A percentile compares a stretch with the other conserved stretches of the same genome.
phyloP scores from a whole-genome alignment of 2,113 vertebrate species.

The Pandion haliaetus region DNA sequence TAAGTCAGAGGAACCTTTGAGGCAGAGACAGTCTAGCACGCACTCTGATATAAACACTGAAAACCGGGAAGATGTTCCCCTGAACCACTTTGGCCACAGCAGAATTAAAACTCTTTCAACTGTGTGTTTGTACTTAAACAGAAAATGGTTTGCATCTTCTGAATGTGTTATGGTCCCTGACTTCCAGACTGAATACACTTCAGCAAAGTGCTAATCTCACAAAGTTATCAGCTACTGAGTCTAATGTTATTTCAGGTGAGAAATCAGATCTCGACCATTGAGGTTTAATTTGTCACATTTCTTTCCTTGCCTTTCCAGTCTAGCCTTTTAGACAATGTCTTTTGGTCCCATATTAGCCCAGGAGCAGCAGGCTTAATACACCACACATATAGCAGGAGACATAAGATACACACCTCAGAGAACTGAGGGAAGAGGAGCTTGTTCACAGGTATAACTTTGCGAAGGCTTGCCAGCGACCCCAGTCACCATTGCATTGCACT shows the following conservation, averaged over 20 bases:
- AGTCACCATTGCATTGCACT: accelerated
- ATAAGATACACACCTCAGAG: background rate
- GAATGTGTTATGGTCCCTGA: background rate
- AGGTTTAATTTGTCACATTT: background rate
- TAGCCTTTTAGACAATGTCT: accelerated
- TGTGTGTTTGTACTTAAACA: background rate
- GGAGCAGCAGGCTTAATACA: background rate
- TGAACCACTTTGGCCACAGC: background rate
- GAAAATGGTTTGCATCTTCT: background rate
- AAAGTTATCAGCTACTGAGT: background rate
- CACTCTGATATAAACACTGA: background rate
- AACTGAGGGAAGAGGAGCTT: background rate
- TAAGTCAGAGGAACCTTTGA: background rate
- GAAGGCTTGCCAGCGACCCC: accelerated
- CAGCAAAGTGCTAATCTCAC: background rate
- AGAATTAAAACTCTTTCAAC: background rate
- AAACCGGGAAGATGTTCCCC: background rate
- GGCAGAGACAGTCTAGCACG: background rate
- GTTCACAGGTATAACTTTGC: background rate
- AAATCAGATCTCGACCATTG: background rate
- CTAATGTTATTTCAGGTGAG: background rate
- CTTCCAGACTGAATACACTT: background rate
- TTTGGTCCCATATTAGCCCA: background rate
- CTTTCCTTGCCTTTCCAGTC: background rate
- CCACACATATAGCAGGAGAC: accelerated